These are phyloP conservation scores for Hypsopygia costalis DNA, from an alignment of 2,888 invertebrate species.

Conservation along the genomic window DNA sequence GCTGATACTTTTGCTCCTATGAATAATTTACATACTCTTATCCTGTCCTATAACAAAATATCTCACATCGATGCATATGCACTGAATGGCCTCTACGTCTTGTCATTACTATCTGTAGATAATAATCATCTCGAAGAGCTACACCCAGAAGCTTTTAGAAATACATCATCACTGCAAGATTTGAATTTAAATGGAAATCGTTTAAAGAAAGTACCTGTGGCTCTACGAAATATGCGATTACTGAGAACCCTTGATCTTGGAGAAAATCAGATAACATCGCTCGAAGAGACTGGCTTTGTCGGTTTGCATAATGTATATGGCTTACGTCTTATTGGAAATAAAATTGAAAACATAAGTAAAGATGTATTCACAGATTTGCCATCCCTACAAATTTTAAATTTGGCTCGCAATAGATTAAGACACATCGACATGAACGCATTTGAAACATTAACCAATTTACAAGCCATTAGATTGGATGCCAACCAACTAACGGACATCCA, in stretches of 20 bases:
- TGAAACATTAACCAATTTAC: slow-evolving; percentile 87
- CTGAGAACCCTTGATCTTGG: slow-evolving; percentile 94
- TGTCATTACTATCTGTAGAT: slow-evolving; percentile 91
- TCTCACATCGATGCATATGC: slow-evolving; percentile 92
- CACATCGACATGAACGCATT: slow-evolving; percentile 90
- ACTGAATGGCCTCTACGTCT: slow-evolving; percentile 92
- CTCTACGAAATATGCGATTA: slow-evolving; percentile 91
- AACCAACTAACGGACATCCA: slow-evolving; percentile 91
- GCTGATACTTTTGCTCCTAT: slow-evolving; percentile 94
- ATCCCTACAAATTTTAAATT: slow-evolving; percentile 90
- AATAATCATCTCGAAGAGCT: slow-evolving; percentile 91
- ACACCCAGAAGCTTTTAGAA: slow-evolving; percentile 93
- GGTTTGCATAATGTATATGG: slow-evolving; percentile 93
- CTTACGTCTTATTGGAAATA: slow-evolving; percentile 93
- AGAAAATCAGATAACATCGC: slow-evolving; percentile 91
- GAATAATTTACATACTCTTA: slow-evolving; percentile 94
- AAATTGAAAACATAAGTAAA: slow-evolving; percentile 89
- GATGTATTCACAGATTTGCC: slow-evolving; percentile 90
- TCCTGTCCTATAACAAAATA: slow-evolving; percentile 92
- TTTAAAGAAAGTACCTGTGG: slow-evolving; percentile 89
- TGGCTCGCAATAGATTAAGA: slow-evolving; percentile 91
- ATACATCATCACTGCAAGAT: slow-evolving; percentile 94
- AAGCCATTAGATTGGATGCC: slow-evolving; percentile 92
- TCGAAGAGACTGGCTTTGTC: slow-evolving; percentile 91
- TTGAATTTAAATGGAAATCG: slow-evolving; percentile 94